Percentiles rank a stretch among this genome's conserved stretches.
phyloP scores from a whole-genome alignment of 1,140 invertebrate genomes.

The Drosophila azteca region DNA sequence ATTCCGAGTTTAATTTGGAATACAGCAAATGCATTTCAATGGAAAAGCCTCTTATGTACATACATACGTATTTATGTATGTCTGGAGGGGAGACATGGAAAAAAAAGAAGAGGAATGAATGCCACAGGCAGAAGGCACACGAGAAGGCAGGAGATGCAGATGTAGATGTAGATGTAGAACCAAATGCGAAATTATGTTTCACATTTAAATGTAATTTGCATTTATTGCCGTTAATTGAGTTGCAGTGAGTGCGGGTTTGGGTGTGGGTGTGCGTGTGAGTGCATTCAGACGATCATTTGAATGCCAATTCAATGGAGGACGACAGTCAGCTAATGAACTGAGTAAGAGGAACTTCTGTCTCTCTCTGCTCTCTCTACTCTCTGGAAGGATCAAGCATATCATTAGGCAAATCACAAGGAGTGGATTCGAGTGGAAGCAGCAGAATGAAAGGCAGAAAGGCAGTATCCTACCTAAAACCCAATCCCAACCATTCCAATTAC shows the following conservation, averaged over 20 bases:
- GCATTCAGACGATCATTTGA: conserved; percentile 32
- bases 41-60: too few species aligned
- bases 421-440: neutral
- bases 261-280: conserved; percentile 21
- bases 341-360: neutral
- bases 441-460: neutral
- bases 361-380: too few species aligned
- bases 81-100: too few species aligned
- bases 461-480: conserved; percentile 25
- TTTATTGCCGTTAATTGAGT: conserved; percentile 74
- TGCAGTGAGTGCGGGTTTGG: conserved; percentile 18
- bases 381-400: conserved; percentile 3
- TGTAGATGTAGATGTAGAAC: neutral
- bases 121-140: too few species aligned
- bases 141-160: neutral
- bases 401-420: conserved; percentile 22
- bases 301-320: too few species aligned
- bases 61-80: too few species aligned
- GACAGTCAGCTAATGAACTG: conserved; percentile 24
- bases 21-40: neutral
- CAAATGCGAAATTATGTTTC: conserved; percentile 61
- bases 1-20: neutral
- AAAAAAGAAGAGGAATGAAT: too few species aligned
- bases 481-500: conserved; percentile 69
- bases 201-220: conserved; percentile 69